These are phyloP conservation scores for Porphyrio hochstetteri DNA, from an alignment of 2,113 vertebrate species.

Conservation along the genomic window DNA sequence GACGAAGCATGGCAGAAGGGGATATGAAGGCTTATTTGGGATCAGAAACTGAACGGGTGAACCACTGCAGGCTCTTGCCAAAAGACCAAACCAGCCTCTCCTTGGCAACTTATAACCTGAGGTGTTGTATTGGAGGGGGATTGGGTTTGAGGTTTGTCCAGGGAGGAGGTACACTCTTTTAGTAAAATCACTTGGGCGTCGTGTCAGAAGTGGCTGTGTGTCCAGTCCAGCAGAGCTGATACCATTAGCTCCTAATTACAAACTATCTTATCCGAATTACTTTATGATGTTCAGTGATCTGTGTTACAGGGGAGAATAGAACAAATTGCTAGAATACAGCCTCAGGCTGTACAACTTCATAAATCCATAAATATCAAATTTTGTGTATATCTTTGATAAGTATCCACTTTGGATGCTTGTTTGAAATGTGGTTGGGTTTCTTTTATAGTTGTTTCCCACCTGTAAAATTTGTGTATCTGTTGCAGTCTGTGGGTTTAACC, in stretches of 20 bases:
- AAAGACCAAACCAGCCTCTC: not conserved
- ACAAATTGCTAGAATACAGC: not conserved
- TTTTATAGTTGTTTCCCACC: not conserved
- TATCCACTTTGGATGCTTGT: not conserved
- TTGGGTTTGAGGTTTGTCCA: not conserved
- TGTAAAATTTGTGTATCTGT: not conserved
- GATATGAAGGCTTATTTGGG: not conserved
- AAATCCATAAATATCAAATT: not conserved
- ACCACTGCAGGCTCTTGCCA: not conserved
- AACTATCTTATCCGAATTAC: not conserved
- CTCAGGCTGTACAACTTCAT: not conserved
- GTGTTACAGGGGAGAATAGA: not conserved
- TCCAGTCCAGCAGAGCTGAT: not conserved
- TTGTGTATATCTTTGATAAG: not conserved
- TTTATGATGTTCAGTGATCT: constrained; percentile 7
- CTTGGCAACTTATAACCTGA: not conserved
- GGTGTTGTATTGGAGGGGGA: not conserved
- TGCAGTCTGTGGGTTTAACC: not conserved
- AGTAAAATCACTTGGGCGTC: not conserved
- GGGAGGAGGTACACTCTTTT: not conserved
- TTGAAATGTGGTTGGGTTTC: not conserved
- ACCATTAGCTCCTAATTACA: constrained; percentile 1
- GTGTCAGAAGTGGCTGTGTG: not conserved
- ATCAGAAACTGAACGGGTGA: not conserved
- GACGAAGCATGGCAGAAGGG: not conserved